Evolutionary conservation across 2,888 invertebrate species (phyloP).

Genomic region (Melanargia galathea): DNA sequence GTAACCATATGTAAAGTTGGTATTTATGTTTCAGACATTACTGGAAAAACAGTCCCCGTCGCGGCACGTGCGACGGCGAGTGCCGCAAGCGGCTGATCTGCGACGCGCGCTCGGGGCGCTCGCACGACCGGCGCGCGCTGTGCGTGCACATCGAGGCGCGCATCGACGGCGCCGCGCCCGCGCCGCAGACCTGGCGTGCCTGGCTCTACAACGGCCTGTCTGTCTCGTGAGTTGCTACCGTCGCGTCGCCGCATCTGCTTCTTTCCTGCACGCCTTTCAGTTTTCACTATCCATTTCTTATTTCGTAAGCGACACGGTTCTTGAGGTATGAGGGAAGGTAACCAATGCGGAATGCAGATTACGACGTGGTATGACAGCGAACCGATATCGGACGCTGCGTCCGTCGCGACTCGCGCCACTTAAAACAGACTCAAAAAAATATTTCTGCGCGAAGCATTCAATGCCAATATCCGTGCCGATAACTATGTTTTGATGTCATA

Average conservation of each 20-base stretch:
- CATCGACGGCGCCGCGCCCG: conserved; percentile 87
- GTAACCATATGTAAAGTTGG: neutral
- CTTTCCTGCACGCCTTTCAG: conserved; percentile 3
- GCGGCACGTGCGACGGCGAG: conserved; percentile 90
- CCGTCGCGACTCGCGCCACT: no score
- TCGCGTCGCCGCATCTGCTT: conserved; percentile 25
- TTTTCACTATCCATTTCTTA: neutral
- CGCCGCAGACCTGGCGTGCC: conserved; percentile 89
- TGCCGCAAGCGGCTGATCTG: conserved; percentile 93
- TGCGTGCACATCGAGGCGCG: conserved; percentile 92
- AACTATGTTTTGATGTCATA: no score
- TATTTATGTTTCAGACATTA: conserved; percentile 84
- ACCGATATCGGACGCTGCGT: no score
- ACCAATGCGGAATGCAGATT: no score
- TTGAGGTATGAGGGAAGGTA: no score
- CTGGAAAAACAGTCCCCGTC: conserved; percentile 93
- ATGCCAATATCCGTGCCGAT: no score
- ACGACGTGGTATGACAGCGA: no score
- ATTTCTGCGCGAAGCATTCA: no score
- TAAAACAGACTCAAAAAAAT: no score
- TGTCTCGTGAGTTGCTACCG: conserved; percentile 88
- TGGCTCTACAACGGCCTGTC: conserved; percentile 94
- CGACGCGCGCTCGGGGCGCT: conserved; percentile 92
- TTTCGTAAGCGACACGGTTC: neutral
- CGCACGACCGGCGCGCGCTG: conserved; percentile 91